Percentiles rank a stretch among this genome's conserved stretches.
Conservation (phyloP, 2,113 vertebrate species). For the Gopherus flavomarginatus region DNA sequence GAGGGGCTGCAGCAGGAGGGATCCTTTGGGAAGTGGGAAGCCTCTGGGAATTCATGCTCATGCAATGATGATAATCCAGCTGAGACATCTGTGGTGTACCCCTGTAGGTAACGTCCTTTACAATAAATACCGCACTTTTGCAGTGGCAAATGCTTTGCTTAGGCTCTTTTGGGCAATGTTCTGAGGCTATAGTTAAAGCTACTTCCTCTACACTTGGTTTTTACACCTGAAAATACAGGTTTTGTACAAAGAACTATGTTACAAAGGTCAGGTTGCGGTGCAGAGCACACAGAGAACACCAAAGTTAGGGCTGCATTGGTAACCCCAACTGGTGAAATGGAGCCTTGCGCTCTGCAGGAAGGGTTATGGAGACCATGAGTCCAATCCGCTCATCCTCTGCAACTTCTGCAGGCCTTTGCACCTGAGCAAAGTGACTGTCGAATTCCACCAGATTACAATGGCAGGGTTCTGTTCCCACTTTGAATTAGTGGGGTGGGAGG, state of each 20-base stretch:
- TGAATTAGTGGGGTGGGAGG: neutral
- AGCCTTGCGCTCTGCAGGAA: neutral
- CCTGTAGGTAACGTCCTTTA: neutral
- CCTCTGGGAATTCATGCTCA: neutral
- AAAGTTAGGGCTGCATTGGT: neutral
- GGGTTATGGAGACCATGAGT: neutral
- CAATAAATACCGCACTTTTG: neutral
- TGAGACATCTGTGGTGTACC: too few species aligned
- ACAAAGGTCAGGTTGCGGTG: accelerated
- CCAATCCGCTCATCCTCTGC: accelerated
- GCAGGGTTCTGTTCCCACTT: neutral
- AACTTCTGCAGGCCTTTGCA: neutral
- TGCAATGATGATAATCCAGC: neutral
- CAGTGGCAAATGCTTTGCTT: neutral
- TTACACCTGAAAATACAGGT: neutral
- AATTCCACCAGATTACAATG: neutral
- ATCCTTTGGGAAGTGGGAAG: neutral
- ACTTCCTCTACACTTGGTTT: accelerated
- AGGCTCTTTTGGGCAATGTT: accelerated
- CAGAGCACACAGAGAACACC: too few species aligned
- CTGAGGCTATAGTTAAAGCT: accelerated
- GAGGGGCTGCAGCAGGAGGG: neutral
- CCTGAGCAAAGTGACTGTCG: neutral
- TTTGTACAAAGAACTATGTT: neutral
- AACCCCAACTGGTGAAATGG: neutral